Base-by-base conservation (phyloP, 2,888 invertebrate genomes). In the Trichogramma evanescens region DNA sequence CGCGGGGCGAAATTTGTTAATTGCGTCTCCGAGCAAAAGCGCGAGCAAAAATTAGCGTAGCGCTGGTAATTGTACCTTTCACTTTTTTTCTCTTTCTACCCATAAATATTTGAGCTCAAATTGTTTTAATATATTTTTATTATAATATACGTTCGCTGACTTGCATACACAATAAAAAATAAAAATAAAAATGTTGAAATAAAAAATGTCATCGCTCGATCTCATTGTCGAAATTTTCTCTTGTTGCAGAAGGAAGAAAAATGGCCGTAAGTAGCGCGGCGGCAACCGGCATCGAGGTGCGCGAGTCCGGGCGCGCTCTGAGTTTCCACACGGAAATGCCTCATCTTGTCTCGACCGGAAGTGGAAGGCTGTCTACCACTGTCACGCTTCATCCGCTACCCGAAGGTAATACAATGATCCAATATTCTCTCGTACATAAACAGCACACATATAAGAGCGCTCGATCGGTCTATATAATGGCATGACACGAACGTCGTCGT, bases 351-450 rank as follows among this genome's bases (percentile, higher is more conserved):
- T 93, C 93, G 79, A 85, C 93, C 74, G 94, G 94, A 65, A 91
- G 93, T 67, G 93, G 93, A 62, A 83, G 94, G 66, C 84, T 94
- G 64, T 93, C 93, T 78, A 93, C 93, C 44, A 91, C 93, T n/a
- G 91, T 94, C 71, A 94, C 94, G 43, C 82, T 94, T 68, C 91
- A 93, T 79, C 93, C 93, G 68, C 84, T 95, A 72, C 90, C 91
- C 69, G 88, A 89, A 85, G 94, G 94, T 94, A 77, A 76, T 26
- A 26, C 26, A 26, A 26, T 26, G 26, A 26, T 26, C 26, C 26
- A 26, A 26, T 26, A 26, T 26, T 26, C 26, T 26, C 26, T 26
- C 26, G 26, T 26, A 26, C 26, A 26, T 26, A 26, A 2, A 26
- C 26, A 2, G 26, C 26, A 2, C 26, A 26, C 26, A 26, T 26